A percentile compares a stretch with the other conserved stretches of the same genome.
Evolutionary conservation across 92 coral and sea anemone species (phyloP).

Genomic region (Phenganax marumi): DNA sequence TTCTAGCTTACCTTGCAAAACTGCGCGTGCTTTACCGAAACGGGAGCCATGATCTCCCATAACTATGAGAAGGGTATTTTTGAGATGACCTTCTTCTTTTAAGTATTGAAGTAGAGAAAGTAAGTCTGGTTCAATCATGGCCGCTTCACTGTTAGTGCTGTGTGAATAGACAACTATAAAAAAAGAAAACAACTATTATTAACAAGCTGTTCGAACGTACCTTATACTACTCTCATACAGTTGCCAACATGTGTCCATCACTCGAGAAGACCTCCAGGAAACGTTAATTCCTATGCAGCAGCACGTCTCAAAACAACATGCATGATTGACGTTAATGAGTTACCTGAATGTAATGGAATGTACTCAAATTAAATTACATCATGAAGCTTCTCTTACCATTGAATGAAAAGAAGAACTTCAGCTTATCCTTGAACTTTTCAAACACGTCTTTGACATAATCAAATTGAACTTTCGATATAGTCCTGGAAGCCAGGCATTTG

Average conservation of each 20-base stretch:
- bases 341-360: neutral
- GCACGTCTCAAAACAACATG: neutral
- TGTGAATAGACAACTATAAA: constrained; percentile 43
- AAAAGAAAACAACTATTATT: neutral
- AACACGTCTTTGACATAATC: constrained; percentile 47
- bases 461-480: constrained; percentile 51
- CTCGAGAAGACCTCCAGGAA: neutral
- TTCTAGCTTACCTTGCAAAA: constrained; percentile 71
- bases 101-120: constrained; percentile 39
- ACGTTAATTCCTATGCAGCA: too few relatives aligned
- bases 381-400: constrained; percentile 9
- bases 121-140: constrained; percentile 49
- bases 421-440: constrained; percentile 48
- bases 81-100: constrained; percentile 43
- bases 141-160: constrained; percentile 14
- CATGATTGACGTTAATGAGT: neutral
- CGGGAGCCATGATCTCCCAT: constrained; percentile 77
- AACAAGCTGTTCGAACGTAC: neutral
- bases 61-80: constrained; percentile 58
- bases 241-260: neutral
- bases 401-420: constrained; percentile 59
- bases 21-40: constrained; percentile 48
- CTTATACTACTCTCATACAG: neutral
- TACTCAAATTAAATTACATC: neutral
- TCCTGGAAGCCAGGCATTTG: constrained; percentile 54